phyloP scores from a whole-genome alignment of 2,113 vertebrate species.

The Pelobates fuscus region DNA sequence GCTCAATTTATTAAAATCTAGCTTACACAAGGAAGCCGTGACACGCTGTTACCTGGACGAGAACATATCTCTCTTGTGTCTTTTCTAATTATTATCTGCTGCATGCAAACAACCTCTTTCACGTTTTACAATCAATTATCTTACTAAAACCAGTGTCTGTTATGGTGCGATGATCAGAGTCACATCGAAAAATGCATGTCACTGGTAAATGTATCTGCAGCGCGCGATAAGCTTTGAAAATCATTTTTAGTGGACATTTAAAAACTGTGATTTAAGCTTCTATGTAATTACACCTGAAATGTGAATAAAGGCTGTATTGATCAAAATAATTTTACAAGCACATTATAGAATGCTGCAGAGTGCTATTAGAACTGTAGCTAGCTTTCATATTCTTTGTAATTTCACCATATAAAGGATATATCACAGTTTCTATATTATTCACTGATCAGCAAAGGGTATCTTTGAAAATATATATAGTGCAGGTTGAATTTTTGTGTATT shows the following conservation, averaged over 20 bases:
- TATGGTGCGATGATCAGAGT: not conserved
- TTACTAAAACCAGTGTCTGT: slow-evolving; percentile 6
- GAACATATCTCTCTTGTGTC: no score
- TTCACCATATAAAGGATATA: not conserved
- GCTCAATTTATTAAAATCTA: not conserved
- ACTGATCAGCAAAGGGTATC: no score
- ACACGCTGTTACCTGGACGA: not conserved
- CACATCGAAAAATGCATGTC: slow-evolving; percentile 11
- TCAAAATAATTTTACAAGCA: slow-evolving; percentile 18
- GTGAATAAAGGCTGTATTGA: slow-evolving; percentile 29
- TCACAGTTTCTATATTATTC: no score
- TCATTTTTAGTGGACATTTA: not conserved
- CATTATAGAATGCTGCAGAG: not conserved
- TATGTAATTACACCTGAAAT: slow-evolving; percentile 37
- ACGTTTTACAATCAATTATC: slow-evolving; percentile 6
- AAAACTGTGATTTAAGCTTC: slow-evolving; percentile 19
- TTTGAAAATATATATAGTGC: no score
- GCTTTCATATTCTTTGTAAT: not conserved
- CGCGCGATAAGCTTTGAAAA: slow-evolving; percentile 5
- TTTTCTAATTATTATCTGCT: no score
- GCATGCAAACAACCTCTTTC: not conserved
- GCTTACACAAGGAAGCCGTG: not conserved
- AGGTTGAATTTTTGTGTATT: no score
- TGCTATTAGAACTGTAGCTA: not conserved
- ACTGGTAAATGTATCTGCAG: slow-evolving; percentile 3